Percentiles rank a stretch among this genome's conserved stretches.
Evolutionary conservation across 2,113 vertebrate genomes (phyloP).

Genomic region (Callospermophilus lateralis): DNA sequence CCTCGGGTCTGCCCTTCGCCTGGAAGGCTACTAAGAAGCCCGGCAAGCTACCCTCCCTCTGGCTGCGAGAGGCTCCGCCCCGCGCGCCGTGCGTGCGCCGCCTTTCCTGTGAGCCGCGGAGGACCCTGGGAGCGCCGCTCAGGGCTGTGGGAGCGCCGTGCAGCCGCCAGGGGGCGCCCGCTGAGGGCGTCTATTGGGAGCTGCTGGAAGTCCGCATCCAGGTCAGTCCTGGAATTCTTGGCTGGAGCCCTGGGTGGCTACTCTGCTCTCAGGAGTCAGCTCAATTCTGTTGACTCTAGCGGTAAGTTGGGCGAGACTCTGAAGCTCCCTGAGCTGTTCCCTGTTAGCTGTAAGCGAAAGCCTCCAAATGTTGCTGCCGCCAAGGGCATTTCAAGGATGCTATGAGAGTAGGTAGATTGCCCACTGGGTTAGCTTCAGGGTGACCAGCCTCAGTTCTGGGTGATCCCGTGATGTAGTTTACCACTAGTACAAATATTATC

Average conservation of each 20-base stretch:
- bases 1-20: rapidly evolving
- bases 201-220: too few relatives aligned
- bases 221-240: too few relatives aligned
- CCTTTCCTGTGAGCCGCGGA: neutral
- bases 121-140: neutral
- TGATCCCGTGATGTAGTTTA: neutral
- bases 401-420: neutral
- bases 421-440: neutral
- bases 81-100: neutral
- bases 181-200: rapidly evolving
- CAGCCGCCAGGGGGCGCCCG: constrained; percentile 15
- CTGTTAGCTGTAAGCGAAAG: neutral
- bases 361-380: neutral
- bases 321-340: neutral
- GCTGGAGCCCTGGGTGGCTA: too few relatives aligned
- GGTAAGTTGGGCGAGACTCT: neutral
- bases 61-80: rapidly evolving
- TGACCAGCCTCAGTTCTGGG: neutral
- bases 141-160: neutral
- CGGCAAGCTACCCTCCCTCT: neutral
- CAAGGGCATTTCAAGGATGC: neutral
- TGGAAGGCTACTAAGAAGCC: constrained; percentile 72
- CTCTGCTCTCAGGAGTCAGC: too few relatives aligned
- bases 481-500: neutral
- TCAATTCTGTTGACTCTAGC: neutral